phyloP scores from a whole-genome alignment of 1,140 invertebrate species.

The Hyles vespertilio region DNA sequence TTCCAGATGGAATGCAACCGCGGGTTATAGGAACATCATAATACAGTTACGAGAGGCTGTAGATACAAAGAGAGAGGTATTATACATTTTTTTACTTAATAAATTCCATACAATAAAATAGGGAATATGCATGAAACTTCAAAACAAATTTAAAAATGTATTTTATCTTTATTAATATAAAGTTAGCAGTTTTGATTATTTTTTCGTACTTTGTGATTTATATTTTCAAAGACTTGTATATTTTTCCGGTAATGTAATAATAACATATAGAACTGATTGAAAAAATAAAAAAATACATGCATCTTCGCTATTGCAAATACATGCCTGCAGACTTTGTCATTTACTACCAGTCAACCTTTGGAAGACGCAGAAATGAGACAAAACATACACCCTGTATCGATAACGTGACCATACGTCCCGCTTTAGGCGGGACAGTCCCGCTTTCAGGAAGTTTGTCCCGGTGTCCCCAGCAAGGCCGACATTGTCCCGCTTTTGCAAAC shows the following conservation, averaged over 20 bases:
- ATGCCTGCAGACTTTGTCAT: background rate
- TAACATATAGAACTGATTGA: background rate
- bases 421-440: too few species aligned
- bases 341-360: background rate
- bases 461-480: too few species aligned
- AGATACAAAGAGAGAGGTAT: conserved; percentile 77
- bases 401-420: too few species aligned
- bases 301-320: background rate
- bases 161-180: background rate
- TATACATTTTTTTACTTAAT: background rate
- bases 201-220: too few species aligned
- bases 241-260: too few species aligned
- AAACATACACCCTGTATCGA: too few species aligned
- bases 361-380: background rate
- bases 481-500: too few species aligned
- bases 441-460: too few species aligned
- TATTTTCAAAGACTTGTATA: too few species aligned
- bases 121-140: background rate
- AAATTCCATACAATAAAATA: background rate
- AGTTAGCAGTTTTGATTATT: background rate
- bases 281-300: background rate
- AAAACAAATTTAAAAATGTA: background rate
- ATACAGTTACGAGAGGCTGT: conserved; percentile 84
- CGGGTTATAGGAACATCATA: conserved; percentile 81
- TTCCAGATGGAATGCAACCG: conserved; percentile 85